Conservation (phyloP, 2,888 invertebrate genomes). For the Hirtodrosophila confusa region DNA sequence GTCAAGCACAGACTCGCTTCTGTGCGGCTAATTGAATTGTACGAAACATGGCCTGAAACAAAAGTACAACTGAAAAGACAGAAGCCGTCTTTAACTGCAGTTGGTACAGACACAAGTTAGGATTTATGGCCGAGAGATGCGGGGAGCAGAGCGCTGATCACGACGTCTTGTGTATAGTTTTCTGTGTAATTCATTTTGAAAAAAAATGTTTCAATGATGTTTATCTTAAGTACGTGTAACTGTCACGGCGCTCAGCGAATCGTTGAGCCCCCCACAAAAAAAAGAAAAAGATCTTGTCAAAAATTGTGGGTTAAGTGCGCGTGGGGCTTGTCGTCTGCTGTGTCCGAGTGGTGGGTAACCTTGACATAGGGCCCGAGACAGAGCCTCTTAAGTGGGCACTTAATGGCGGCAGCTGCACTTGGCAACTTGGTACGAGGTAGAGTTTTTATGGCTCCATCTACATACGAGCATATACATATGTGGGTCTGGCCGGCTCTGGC, state of each 20-base stretch:
- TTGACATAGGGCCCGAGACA: constrained; percentile 69
- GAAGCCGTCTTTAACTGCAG: constrained; percentile 28
- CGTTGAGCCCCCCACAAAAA: constrained; percentile 33
- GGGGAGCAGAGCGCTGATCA: constrained; percentile 2
- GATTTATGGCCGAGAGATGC: constrained; percentile 44
- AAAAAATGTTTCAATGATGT: constrained; percentile 45
- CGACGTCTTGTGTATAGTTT: constrained; percentile 16
- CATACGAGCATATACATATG: constrained; percentile 12
- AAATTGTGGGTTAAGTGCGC: constrained; percentile 76
- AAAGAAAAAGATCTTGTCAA: constrained; percentile 51
- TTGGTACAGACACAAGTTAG: constrained; percentile 39
- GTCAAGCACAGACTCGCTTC: not conserved
- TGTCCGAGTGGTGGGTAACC: constrained; percentile 47
- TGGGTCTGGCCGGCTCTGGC: constrained; percentile 33
- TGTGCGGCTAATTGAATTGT: not conserved
- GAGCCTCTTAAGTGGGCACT: constrained; percentile 57
- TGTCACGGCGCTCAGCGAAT: constrained; percentile 51
- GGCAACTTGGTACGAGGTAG: constrained; percentile 41
- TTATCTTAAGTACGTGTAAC: constrained; percentile 76
- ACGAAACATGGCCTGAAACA: constrained; percentile 5
- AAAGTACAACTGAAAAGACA: not conserved
- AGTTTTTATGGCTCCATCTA: constrained; percentile 39
- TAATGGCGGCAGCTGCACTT: constrained; percentile 59
- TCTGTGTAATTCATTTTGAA: constrained; percentile 51
- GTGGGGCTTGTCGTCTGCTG: constrained; percentile 69